phyloP scores from a whole-genome alignment of 2,888 invertebrate species.

The Thereva nobilitata region DNA sequence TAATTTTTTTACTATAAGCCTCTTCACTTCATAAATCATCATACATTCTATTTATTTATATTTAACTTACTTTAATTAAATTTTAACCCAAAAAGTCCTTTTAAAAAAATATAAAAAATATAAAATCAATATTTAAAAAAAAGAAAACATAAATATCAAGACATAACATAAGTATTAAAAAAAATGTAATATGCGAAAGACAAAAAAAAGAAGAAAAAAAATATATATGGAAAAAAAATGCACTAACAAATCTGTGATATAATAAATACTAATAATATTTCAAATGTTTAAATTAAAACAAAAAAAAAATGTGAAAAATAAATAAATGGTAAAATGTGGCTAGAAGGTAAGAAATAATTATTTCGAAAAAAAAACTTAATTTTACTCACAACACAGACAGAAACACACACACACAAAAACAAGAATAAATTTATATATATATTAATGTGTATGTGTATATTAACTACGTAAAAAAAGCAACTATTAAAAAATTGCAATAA shows the following conservation, averaged over 20 bases:
- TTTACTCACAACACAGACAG: too few species aligned
- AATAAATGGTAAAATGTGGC: neutral
- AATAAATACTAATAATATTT: slow-evolving; percentile 27
- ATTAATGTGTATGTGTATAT: too few species aligned
- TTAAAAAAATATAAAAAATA: neutral
- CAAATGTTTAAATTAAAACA: slow-evolving; percentile 1
- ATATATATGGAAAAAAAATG: slow-evolving; percentile 3
- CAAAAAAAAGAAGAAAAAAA: neutral
- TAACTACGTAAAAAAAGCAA: too few species aligned
- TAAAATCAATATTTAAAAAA: neutral
- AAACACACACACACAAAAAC: too few species aligned
- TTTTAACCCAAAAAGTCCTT: neutral
- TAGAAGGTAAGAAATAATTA: too few species aligned
- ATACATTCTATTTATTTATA: neutral
- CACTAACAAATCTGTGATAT: slow-evolving; percentile 36
- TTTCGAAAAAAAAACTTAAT: too few species aligned
- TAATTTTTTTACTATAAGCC: too few species aligned
- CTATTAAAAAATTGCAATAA: too few species aligned
- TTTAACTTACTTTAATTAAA: neutral
- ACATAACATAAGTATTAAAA: too few species aligned
- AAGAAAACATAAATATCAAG: too few species aligned
- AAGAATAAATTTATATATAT: too few species aligned
- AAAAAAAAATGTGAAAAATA: slow-evolving; percentile 17
- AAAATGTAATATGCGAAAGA: neutral
- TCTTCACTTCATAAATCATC: too few species aligned